phyloP scores from a whole-genome alignment of 2,888 invertebrate genomes.

The Clistopyga incitator region DNA sequence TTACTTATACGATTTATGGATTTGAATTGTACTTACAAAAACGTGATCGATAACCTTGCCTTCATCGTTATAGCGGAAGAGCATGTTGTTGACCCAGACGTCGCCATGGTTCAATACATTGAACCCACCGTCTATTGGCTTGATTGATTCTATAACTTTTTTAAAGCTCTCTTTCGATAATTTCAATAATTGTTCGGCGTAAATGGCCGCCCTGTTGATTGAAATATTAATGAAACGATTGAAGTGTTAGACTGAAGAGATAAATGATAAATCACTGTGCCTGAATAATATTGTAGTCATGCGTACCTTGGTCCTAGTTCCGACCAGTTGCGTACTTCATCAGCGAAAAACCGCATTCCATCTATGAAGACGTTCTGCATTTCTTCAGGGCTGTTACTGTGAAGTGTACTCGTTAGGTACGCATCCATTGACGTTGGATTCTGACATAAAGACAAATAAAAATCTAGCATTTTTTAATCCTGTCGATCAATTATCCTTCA shows the following conservation, averaged over 20 bases:
- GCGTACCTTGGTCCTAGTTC: slow-evolving; percentile 73
- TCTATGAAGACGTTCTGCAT: slow-evolving; percentile 8
- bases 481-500: neutral
- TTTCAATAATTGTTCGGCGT: slow-evolving; percentile 72
- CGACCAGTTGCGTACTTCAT: slow-evolving; percentile 67
- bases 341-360: neutral
- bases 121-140: slow-evolving; percentile 72
- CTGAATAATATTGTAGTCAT: neutral
- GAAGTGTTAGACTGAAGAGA: neutral
- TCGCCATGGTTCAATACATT: slow-evolving; percentile 81
- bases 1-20: slow-evolving; percentile 4
- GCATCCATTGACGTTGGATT: slow-evolving; percentile 71
- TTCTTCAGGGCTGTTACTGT: slow-evolving; percentile 48
- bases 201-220: slow-evolving; percentile 61
- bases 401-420: slow-evolving; percentile 74
- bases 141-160: slow-evolving; percentile 39
- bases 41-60: slow-evolving; percentile 75
- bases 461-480: slow-evolving; percentile 17
- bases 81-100: slow-evolving; percentile 81
- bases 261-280: neutral
- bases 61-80: slow-evolving; percentile 78
- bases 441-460: slow-evolving; percentile 63
- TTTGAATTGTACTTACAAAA: slow-evolving; percentile 74
- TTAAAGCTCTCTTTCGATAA: slow-evolving; percentile 63
- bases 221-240: neutral